Evolutionary conservation across 2,888 invertebrate species (phyloP).

Genomic region (Orthosia gracilis): DNA sequence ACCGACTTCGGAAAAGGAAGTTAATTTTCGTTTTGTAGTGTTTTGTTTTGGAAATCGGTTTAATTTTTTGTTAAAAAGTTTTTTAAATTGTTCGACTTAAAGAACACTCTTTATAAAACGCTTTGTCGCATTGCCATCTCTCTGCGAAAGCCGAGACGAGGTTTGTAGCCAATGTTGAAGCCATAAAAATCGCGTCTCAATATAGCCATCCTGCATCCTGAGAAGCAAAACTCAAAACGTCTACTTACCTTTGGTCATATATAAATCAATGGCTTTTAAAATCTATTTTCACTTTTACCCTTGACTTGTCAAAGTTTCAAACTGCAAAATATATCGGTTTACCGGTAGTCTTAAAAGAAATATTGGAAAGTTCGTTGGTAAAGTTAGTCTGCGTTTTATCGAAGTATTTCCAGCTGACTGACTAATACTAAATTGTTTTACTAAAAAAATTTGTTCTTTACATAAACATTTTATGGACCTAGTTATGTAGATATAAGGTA

Average conservation of each 20-base stretch:
- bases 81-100: no score
- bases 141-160: no score
- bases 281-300: background rate
- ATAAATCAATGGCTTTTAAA: no score
- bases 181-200: background rate
- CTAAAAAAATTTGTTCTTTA: background rate
- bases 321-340: conserved; percentile 16
- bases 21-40: no score
- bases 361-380: conserved; percentile 12
- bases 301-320: conserved; percentile 10
- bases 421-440: background rate
- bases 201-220: background rate
- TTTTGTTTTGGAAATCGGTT: no score
- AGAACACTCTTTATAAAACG: no score
- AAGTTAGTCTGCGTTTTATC: background rate
- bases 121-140: no score
- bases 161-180: no score
- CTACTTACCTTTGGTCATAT: background rate
- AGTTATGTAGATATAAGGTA: no score
- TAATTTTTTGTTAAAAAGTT: no score
- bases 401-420: background rate
- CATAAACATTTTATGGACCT: background rate
- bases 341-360: conserved; percentile 1
- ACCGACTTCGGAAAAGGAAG: no score
- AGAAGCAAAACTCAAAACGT: no score